Conservation (phyloP, 2,797 vertebrate species). For the Trachops cirrhosus region DNA sequence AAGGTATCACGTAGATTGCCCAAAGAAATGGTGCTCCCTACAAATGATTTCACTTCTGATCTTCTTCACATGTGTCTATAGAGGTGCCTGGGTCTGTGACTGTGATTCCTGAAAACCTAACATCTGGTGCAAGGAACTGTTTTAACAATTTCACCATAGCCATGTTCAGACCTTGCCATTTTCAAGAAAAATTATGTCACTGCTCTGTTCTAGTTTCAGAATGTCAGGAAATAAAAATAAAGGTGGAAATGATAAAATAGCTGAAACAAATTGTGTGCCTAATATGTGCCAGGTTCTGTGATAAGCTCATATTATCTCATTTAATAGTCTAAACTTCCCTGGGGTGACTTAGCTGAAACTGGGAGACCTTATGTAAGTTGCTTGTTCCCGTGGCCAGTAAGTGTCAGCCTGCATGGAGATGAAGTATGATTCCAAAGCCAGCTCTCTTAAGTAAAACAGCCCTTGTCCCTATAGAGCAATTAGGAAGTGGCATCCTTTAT, state of each 20-base stretch:
- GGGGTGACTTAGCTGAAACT: neutral
- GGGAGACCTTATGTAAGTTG: neutral
- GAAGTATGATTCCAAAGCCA: neutral
- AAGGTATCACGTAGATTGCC: constrained; percentile 3
- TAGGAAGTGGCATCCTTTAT: neutral
- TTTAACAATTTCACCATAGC: neutral
- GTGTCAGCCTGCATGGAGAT: neutral
- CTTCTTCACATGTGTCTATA: constrained; percentile 45
- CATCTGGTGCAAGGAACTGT: neutral
- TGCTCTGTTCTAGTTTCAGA: neutral
- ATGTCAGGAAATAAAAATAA: neutral
- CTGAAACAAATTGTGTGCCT: neutral
- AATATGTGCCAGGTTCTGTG: neutral
- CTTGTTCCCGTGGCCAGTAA: neutral
- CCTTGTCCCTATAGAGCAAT: neutral
- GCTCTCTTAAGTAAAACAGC: neutral
- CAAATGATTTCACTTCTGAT: constrained; percentile 1
- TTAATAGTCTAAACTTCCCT: neutral
- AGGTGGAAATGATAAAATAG: neutral
- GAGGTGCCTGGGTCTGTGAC: neutral
- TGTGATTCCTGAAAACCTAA: constrained; percentile 29
- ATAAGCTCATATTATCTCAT: neutral
- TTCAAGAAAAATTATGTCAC: neutral
- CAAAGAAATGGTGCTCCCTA: constrained; percentile 13
- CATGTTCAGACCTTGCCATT: neutral